Percentiles rank a stretch among this genome's conserved stretches.
These are phyloP conservation scores for Augochlorella aurata DNA, from an alignment of 2,888 invertebrate genomes.

Conservation along the genomic window DNA sequence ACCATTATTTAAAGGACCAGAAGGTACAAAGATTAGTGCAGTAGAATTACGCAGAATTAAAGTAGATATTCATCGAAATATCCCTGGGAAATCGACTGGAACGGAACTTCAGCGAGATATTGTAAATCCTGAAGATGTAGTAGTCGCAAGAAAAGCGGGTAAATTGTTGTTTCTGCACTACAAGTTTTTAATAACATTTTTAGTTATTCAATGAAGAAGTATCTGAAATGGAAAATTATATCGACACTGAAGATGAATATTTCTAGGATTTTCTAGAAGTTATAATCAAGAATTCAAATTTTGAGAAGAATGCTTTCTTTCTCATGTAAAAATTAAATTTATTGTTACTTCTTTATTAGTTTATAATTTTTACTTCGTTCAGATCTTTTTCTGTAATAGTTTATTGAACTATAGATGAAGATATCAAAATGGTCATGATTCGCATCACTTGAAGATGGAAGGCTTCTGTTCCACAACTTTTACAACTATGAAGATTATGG, in stretches of 20 bases:
- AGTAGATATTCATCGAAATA: conserved; percentile 69
- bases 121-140: conserved; percentile 69
- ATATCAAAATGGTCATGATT: not conserved
- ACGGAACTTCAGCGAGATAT: conserved; percentile 67
- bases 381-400: not conserved
- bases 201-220: conserved; percentile 17
- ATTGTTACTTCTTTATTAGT: not conserved
- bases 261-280: not conserved
- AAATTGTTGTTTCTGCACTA: conserved; percentile 54
- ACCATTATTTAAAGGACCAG: conserved; percentile 70
- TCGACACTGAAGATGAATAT: conserved; percentile 41
- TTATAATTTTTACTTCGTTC: not conserved
- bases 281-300: not conserved
- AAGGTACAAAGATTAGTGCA: conserved; percentile 62
- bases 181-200: conserved; percentile 21
- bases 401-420: not conserved
- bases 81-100: conserved; percentile 46
- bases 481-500: conserved; percentile 30
- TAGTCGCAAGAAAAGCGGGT: conserved; percentile 72
- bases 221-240: not conserved
- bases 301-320: conserved; percentile 24
- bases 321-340: not conserved
- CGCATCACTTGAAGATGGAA: conserved; percentile 16
- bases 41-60: conserved; percentile 67
- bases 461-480: not conserved